Evolutionary conservation across 2,888 invertebrate species (phyloP), one percentile per base, ranked within the genome.

Genomic region (Teinopalpus imperialis): DNA sequence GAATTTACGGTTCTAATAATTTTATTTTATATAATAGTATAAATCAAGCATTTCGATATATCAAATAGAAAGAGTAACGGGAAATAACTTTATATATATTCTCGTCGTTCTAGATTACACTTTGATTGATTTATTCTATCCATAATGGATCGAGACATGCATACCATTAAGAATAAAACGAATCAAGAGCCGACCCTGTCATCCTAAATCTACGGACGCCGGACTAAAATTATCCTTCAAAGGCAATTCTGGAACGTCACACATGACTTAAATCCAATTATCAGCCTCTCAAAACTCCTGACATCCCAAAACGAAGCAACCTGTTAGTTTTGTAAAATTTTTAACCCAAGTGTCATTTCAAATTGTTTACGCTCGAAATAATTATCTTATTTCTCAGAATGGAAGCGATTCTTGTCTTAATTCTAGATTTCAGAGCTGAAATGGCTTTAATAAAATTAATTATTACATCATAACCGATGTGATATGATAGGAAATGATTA

Each of bases 221-320:
- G 44, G 46, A 50, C 46, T 52, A 37, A 58, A 57, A 57, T 60
- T 59, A 63, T 57, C 61, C 58, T 56, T 61, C 57, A 56, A 59
- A 63, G 49, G 56, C 56, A 60, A 59, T 59, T 51, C 59, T 53
- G 53, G 52, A 44, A 48, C 56, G 59, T 57, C 61, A 57, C 61
- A 51, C 52, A 51, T 53, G 58, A 43, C 62, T 59, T 52, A 61
- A 63, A 74, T 74, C 70, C 68, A 80, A 80, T 81, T 80, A 79
- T 60, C 57, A 59, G 57, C 66, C 48, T 73, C 63, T 77, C 72
- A 75, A 74, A 70, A 50, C 59, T 48, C 46, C 59, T 69, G 77
- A 76, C 78, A 75, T 61, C 61, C 55, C 67, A 66, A 81, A 76
- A 75, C 66, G 65, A 73, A 61, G 46, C 42, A 37, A 48, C 52